Evolutionary conservation across 2,888 invertebrate genomes (phyloP).

Genomic region (Drosophila heteroneura): DNA sequence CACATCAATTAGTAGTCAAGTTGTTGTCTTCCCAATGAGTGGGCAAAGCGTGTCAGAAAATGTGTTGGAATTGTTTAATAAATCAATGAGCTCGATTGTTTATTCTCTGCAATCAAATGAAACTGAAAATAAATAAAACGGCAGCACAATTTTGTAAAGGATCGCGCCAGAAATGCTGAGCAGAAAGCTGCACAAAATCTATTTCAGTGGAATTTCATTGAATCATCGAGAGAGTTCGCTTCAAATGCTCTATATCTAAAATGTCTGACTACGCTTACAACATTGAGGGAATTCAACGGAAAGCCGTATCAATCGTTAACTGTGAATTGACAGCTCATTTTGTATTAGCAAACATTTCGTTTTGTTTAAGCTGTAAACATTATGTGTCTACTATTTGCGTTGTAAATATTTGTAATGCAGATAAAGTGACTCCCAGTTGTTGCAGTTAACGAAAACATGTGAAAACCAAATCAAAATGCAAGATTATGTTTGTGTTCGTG

Average conservation of each 20-base stretch:
- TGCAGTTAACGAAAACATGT: conserved; percentile 2
- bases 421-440: neutral
- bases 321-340: neutral
- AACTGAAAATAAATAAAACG: neutral
- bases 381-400: neutral
- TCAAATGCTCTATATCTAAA: neutral
- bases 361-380: neutral
- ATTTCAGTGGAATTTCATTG: neutral
- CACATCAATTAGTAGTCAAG: neutral
- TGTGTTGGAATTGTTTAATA: neutral
- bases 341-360: neutral
- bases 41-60: neutral
- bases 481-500: conserved; percentile 1
- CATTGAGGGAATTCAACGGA: neutral
- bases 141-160: neutral
- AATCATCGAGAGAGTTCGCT: neutral
- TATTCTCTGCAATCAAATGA: neutral
- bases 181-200: neutral
- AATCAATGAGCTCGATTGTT: conserved; percentile 2
- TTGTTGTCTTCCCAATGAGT: conserved; percentile 1
- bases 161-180: neutral
- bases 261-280: neutral
- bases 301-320: neutral
- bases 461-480: neutral
- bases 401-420: conserved; percentile 1